Evolutionary conservation across 23 tunicate genomes (phyloP).

Genomic region (Trididemnum nubilum): DNA sequence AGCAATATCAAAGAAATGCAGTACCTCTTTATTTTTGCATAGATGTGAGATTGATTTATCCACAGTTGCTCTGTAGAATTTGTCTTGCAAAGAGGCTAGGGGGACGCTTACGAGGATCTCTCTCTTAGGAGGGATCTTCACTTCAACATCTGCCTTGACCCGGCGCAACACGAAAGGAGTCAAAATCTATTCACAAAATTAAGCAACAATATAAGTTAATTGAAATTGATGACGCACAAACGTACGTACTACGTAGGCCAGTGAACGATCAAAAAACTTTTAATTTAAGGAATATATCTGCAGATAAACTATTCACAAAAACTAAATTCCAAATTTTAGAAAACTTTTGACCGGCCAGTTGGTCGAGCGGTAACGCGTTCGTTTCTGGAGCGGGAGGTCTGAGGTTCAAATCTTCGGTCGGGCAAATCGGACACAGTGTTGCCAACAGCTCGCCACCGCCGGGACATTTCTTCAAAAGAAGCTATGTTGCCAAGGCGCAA

Average conservation of each 20-base stretch:
- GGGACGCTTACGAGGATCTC: conserved; percentile 77
- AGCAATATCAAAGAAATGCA: no score
- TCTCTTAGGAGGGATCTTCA: conserved; percentile 79
- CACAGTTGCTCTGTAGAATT: conserved; percentile 75
- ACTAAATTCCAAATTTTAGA: neutral
- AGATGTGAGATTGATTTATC: conserved; percentile 66
- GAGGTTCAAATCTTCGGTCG: no score
- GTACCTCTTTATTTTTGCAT: conserved; percentile 63
- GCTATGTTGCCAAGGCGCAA: no score
- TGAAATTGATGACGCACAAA: neutral
- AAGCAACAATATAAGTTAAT: neutral
- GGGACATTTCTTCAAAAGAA: no score
- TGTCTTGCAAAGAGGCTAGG: conserved; percentile 58
- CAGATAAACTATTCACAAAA: neutral
- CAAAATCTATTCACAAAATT: conserved; percentile 40
- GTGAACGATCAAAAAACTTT: neutral
- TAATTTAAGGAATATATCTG: conserved; percentile 2
- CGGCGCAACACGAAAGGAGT: conserved; percentile 88
- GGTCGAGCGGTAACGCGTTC: no score
- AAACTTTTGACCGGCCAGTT: no score
- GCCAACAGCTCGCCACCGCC: no score
- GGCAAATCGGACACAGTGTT: no score
- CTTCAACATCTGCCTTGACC: conserved; percentile 71
- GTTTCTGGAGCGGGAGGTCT: no score
- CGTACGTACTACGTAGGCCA: no score